A percentile compares a stretch with the other conserved stretches of the same genome.
Conservation (phyloP, 2,888 invertebrate genomes). For the Nowickia ferox region DNA sequence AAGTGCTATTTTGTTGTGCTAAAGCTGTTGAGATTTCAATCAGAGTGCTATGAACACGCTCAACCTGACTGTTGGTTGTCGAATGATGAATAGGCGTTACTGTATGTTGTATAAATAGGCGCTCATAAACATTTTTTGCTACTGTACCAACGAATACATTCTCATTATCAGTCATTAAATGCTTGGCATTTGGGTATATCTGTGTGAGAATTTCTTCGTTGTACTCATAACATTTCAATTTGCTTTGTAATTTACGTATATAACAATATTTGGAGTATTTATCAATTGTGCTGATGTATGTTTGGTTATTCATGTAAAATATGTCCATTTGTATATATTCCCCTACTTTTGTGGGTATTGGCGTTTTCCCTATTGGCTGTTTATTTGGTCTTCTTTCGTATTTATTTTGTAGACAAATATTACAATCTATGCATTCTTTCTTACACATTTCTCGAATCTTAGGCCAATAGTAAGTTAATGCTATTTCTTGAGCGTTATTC, state of each 20-base stretch:
- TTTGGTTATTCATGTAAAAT: too few species aligned
- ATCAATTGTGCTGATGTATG: background rate
- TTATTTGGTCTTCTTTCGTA: background rate
- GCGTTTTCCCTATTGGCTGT: background rate
- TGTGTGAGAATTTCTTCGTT: conserved; percentile 2
- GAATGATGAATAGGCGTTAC: background rate
- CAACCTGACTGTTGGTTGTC: too few species aligned
- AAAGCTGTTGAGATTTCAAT: too few species aligned
- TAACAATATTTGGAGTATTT: conserved; percentile 2
- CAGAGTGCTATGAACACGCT: too few species aligned
- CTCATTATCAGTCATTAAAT: too few species aligned
- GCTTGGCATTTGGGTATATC: background rate
- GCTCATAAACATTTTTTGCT: too few species aligned
- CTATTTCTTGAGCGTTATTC: conserved; percentile 48
- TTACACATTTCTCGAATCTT: conserved; percentile 33
- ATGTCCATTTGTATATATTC: too few species aligned
- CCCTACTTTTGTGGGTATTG: too few species aligned
- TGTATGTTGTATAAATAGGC: background rate
- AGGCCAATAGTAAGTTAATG: conserved; percentile 21
- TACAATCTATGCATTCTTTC: conserved; percentile 7
- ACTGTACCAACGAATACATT: too few species aligned
- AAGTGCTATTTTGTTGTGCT: too few species aligned
- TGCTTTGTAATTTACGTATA: conserved; percentile 7
- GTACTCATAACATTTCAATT: background rate
- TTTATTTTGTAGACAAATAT: conserved; percentile 1